Evolutionary conservation across 2,888 invertebrate species (phyloP).

Genomic region (Ophonus ardosiacus): DNA sequence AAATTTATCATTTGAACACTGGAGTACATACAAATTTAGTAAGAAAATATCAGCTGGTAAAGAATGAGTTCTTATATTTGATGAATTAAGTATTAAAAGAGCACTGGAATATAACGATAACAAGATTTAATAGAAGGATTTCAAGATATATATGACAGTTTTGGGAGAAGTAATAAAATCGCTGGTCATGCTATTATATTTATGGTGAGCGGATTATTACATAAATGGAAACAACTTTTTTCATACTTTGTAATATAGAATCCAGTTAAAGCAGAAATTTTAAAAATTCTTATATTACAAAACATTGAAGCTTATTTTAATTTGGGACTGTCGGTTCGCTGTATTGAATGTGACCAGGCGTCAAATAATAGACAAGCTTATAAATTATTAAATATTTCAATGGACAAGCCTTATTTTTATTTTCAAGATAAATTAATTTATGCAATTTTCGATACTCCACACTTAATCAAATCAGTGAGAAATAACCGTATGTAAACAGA

Average conservation of each 20-base stretch:
- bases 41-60: slow-evolving; percentile 65
- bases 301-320: slow-evolving; percentile 53
- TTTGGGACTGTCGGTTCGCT: slow-evolving; percentile 56
- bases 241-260: background rate
- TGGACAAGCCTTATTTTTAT: slow-evolving; percentile 53
- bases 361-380: slow-evolving; percentile 65
- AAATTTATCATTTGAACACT: slow-evolving; percentile 66
- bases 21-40: slow-evolving; percentile 67
- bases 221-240: background rate
- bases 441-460: slow-evolving; percentile 66
- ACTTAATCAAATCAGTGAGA: slow-evolving; percentile 65
- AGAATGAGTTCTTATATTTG: slow-evolving; percentile 66
- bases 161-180: background rate
- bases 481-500: slow-evolving; percentile 60
- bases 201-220: background rate
- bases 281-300: slow-evolving; percentile 3
- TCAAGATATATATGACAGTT: background rate
- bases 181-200: background rate
- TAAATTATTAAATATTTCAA: slow-evolving; percentile 45
- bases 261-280: background rate
- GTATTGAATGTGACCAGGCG: slow-evolving; percentile 66
- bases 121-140: background rate
- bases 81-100: slow-evolving; percentile 67
- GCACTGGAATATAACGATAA: slow-evolving; percentile 60
- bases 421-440: slow-evolving; percentile 56